Conservation (phyloP, 2,797 vertebrate genomes). For the Micromesistius poutassou region DNA sequence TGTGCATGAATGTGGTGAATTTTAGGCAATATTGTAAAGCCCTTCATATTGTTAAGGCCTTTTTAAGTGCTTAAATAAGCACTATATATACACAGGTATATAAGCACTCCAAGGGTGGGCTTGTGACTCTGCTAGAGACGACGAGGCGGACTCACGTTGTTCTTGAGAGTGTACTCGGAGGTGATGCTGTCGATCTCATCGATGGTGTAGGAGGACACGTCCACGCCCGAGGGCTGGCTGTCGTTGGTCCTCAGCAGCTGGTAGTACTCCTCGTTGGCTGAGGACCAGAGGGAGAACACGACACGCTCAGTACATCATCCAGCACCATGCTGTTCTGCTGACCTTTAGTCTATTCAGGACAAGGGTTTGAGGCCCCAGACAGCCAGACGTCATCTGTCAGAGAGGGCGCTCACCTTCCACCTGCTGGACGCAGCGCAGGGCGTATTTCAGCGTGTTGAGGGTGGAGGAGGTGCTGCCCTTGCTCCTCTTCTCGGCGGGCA, state of each 20-base stretch:
- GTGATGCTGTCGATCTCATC: conserved; percentile 87
- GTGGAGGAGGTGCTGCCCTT: conserved; percentile 85
- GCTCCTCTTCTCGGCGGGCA: conserved; percentile 84
- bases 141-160: conserved; percentile 74
- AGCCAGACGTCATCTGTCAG: background rate
- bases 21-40: too few relatives aligned
- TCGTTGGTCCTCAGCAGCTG: conserved; percentile 86
- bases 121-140: background rate
- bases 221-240: conserved; percentile 76
- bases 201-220: conserved; percentile 84
- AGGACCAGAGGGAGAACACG: conserved; percentile 16
- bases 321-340: background rate
- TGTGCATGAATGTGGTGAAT: too few relatives aligned
- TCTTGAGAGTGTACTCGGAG: conserved; percentile 89
- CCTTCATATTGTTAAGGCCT: too few relatives aligned
- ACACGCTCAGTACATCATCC: background rate
- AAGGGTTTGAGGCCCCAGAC: background rate
- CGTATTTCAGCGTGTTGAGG: conserved; percentile 84
- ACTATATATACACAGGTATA: too few relatives aligned
- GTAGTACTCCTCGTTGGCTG: conserved; percentile 94
- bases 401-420: conserved; percentile 82
- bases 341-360: background rate
- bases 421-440: conserved; percentile 90
- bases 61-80: too few relatives aligned
- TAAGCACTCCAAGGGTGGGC: too few relatives aligned